Evolutionary conservation across 2,797 vertebrate genomes (phyloP).

Genomic region (Trematomus bernacchii): DNA sequence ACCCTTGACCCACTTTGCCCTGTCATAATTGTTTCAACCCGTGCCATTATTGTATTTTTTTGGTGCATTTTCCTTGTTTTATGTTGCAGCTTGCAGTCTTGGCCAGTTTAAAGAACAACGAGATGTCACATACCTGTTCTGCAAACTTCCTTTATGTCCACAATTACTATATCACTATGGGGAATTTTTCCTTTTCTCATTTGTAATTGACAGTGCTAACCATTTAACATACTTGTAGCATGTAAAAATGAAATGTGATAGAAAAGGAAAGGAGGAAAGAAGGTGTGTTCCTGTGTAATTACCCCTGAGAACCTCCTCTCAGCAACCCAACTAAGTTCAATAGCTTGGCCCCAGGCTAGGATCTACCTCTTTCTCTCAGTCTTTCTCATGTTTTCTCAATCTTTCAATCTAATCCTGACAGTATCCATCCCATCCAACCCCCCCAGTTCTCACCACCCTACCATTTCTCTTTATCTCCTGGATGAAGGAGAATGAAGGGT

Average conservation of each 20-base stretch:
- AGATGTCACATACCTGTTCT: conserved; percentile 1
- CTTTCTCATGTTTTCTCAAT: conserved; percentile 56
- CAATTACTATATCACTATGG: not conserved
- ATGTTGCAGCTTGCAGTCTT: not conserved
- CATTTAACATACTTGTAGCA: not conserved
- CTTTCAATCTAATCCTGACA: conserved; percentile 59
- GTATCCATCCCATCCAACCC: conserved; percentile 15
- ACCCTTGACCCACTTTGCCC: not conserved
- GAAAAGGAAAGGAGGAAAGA: not conserved
- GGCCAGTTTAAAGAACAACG: not conserved
- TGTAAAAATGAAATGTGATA: not conserved
- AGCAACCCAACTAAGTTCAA: conserved; percentile 53
- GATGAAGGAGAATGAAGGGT: conserved; percentile 49
- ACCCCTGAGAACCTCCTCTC: conserved; percentile 52
- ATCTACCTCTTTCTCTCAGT: conserved; percentile 50
- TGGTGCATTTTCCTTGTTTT: not conserved
- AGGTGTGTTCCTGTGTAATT: conserved; percentile 52
- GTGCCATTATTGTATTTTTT: not conserved
- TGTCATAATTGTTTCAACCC: conserved; percentile 1
- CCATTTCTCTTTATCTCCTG: conserved; percentile 42
- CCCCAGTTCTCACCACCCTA: conserved; percentile 20
- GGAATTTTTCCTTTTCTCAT: conserved; percentile 16
- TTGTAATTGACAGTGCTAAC: conserved; percentile 10
- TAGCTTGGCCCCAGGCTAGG: conserved; percentile 58
- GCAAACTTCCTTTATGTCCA: not conserved